Evolutionary conservation across 2,113 vertebrate species (phyloP).

Genomic region (Oreochromis spilurus): DNA sequence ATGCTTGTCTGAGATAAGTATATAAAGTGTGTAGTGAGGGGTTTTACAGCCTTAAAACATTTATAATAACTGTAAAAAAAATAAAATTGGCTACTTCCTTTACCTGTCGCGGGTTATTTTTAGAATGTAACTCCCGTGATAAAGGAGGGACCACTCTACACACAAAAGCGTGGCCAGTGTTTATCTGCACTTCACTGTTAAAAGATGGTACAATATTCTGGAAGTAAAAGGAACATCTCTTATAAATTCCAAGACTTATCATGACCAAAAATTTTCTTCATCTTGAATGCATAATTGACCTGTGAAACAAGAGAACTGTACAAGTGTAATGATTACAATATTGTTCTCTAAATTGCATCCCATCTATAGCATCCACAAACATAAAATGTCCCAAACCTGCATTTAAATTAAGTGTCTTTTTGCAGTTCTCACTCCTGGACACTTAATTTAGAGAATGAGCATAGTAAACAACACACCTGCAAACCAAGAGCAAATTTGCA

Average conservation of each 20-base stretch:
- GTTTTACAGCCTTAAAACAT: not conserved
- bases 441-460: not conserved
- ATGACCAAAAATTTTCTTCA: fast-evolving
- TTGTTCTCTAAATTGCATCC: not conserved
- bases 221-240: not conserved
- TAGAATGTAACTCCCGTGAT: not conserved
- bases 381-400: not conserved
- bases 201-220: not conserved
- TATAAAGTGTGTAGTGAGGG: too few relatives aligned
- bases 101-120: not conserved
- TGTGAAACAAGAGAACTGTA: not conserved
- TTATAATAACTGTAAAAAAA: not conserved
- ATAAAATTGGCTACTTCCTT: not conserved
- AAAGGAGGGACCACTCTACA: not conserved
- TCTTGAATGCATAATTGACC: not conserved
- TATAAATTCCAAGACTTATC: not conserved
- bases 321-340: not conserved
- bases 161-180: not conserved
- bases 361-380: not conserved
- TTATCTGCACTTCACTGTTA: not conserved
- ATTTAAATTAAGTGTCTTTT: not conserved
- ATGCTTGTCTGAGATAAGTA: too few relatives aligned
- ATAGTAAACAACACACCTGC: not conserved
- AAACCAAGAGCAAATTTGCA: not conserved
- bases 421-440: not conserved